Evolutionary conservation across 2,888 invertebrate genomes (phyloP).

Genomic region (Liposcelis brunnea): DNA sequence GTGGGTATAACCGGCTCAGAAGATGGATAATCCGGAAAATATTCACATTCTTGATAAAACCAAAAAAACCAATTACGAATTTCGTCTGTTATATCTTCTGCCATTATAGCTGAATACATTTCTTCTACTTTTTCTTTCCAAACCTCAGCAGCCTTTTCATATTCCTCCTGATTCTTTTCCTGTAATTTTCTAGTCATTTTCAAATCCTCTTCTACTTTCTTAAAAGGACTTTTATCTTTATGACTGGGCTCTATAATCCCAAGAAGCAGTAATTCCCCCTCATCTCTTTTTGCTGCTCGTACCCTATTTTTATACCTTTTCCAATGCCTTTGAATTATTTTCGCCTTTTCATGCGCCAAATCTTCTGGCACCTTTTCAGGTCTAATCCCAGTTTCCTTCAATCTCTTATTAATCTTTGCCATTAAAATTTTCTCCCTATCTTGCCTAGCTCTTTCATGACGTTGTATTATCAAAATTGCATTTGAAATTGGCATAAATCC

Average conservation of each 20-base stretch:
- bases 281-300: too few species aligned
- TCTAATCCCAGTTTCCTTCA: too few species aligned
- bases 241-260: too few species aligned
- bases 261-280: too few species aligned
- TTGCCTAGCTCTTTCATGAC: constrained; percentile 13
- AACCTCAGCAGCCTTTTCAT: constrained; percentile 2
- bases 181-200: not conserved
- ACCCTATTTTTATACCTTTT: too few species aligned
- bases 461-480: constrained; percentile 11
- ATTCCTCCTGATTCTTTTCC: constrained; percentile 2
- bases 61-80: constrained; percentile 32
- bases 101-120: constrained; percentile 19
- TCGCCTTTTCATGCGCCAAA: too few species aligned
- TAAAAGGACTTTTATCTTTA: too few species aligned
- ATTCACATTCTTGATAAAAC: constrained; percentile 21
- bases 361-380: too few species aligned
- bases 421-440: not conserved
- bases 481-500: not conserved
- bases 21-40: constrained; percentile 32
- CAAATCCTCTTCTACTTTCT: too few species aligned
- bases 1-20: constrained; percentile 20
- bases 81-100: constrained; percentile 31
- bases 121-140: constrained; percentile 2
- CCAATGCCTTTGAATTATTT: too few species aligned
- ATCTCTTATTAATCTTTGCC: too few species aligned